Evolutionary conservation across 1,140 invertebrate genomes (phyloP).

Genomic region (Sycophaga agraensis): DNA sequence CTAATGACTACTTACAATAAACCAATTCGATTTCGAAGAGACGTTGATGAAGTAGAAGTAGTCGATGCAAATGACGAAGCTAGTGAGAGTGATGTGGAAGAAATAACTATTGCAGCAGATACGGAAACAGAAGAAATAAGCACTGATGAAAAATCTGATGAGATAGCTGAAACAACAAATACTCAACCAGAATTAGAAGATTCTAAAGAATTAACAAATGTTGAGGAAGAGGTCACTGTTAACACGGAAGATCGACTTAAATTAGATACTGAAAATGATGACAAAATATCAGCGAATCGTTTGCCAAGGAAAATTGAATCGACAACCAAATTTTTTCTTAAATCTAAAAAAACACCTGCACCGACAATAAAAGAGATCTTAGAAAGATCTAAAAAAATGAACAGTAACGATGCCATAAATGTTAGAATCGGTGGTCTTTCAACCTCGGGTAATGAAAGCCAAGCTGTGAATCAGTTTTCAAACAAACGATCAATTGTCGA

Average conservation of each 20-base stretch:
- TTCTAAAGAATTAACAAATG: background rate
- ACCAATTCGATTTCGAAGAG: conserved; percentile 3
- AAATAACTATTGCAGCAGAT: background rate
- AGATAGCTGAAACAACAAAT: background rate
- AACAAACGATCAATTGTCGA: background rate
- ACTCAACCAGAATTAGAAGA: background rate
- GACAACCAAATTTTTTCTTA: background rate
- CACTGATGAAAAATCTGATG: background rate
- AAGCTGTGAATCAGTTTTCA: too few species aligned
- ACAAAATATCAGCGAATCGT: background rate
- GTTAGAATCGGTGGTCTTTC: background rate
- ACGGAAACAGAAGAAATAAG: background rate
- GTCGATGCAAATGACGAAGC: too few species aligned
- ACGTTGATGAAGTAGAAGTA: background rate
- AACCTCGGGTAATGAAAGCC: background rate
- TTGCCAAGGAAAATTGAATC: conserved; percentile 15
- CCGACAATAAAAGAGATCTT: too few species aligned
- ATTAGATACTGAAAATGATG: background rate
- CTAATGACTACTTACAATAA: background rate
- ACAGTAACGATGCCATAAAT: too few species aligned
- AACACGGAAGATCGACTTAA: background rate
- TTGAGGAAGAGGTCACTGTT: background rate
- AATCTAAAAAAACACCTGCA: background rate
- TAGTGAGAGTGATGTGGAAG: background rate
- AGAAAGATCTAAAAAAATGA: too few species aligned